Conservation (phyloP, 2,888 invertebrate genomes). For the Punctoribates punctum region DNA sequence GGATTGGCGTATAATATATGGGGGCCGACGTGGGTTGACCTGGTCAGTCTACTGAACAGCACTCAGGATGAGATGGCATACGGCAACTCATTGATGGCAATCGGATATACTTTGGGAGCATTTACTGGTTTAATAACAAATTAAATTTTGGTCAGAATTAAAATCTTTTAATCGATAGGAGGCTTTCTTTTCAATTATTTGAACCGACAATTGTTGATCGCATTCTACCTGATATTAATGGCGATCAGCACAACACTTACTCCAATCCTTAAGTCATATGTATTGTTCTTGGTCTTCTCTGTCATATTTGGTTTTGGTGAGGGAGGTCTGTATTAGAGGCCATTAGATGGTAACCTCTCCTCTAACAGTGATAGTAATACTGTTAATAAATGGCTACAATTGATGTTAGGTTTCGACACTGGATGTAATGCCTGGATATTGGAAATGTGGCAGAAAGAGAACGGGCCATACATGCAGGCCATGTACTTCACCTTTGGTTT, state of each 20-base stretch:
- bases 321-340: conserved; percentile 33
- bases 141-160: background rate
- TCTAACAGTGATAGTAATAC: no score
- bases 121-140: conserved; percentile 35
- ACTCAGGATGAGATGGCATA: conserved; percentile 35
- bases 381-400: background rate
- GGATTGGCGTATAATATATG: conserved; percentile 39
- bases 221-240: conserved; percentile 30
- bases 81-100: conserved; percentile 40
- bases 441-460: conserved; percentile 36
- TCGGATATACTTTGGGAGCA: conserved; percentile 34
- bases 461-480: conserved; percentile 37
- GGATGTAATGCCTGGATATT: conserved; percentile 37
- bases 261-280: conserved; percentile 23
- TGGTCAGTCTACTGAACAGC: conserved; percentile 33
- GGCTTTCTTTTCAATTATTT: conserved; percentile 25
- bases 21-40: conserved; percentile 40
- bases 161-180: background rate
- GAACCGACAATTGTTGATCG: conserved; percentile 33
- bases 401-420: conserved; percentile 37
- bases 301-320: conserved; percentile 37
- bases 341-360: no score
- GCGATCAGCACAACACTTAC: conserved; percentile 18
- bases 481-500: conserved; percentile 29
- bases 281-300: background rate